These are phyloP conservation scores for Coleophora flavipennella DNA, from an alignment of 2,888 invertebrate genomes.

Conservation along the genomic window DNA sequence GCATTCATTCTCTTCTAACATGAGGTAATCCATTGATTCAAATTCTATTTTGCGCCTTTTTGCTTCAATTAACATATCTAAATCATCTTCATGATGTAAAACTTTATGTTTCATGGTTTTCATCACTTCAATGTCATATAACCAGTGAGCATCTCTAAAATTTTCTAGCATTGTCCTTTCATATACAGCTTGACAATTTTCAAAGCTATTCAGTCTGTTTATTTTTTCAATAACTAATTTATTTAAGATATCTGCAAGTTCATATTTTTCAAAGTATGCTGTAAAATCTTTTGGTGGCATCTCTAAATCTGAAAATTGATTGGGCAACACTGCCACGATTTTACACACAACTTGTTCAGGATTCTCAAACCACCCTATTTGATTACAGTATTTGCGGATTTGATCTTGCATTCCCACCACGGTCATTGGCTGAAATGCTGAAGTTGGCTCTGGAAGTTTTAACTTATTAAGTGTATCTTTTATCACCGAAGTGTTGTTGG, in stretches of 20 bases:
- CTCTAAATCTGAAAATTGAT: constrained; percentile 45
- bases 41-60: constrained; percentile 57
- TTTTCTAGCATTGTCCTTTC: constrained; percentile 64
- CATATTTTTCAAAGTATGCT: constrained; percentile 48
- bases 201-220: constrained; percentile 51
- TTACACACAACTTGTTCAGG: constrained; percentile 62
- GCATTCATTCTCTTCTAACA: constrained; percentile 51
- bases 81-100: constrained; percentile 45
- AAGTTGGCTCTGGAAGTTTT: constrained; percentile 63
- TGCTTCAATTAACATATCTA: constrained; percentile 44
- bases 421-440: constrained; percentile 54
- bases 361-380: constrained; percentile 62
- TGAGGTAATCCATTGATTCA: constrained; percentile 48
- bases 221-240: constrained; percentile 71
- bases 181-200: constrained; percentile 70
- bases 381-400: constrained; percentile 62
- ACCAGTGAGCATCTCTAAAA: constrained; percentile 72
- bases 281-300: constrained; percentile 47
- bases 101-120: constrained; percentile 47
- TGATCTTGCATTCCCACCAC: constrained; percentile 54
- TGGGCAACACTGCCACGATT: constrained; percentile 54
- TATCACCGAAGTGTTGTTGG: constrained; percentile 61
- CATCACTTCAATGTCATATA: constrained; percentile 56
- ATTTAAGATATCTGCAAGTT: constrained; percentile 70
- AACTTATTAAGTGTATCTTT: constrained; percentile 67